These are phyloP conservation scores for Stenchaetothrips biformis DNA, from an alignment of 2,888 invertebrate species.

Conservation along the genomic window DNA sequence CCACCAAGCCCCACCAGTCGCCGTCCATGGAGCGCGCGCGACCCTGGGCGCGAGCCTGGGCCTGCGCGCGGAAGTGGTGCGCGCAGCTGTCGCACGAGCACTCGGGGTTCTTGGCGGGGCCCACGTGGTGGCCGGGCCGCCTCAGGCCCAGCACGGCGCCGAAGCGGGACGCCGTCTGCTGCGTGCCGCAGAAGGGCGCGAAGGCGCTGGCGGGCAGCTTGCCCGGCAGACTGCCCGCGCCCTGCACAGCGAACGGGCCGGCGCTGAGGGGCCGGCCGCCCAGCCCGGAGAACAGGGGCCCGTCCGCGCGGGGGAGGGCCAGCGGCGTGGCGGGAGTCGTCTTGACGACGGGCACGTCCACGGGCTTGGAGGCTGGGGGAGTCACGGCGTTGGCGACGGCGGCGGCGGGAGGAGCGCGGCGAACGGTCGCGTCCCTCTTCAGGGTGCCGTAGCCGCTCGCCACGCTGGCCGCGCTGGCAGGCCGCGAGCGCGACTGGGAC, in stretches of 20 bases:
- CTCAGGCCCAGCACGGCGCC: constrained; percentile 44
- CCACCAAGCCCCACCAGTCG: background rate
- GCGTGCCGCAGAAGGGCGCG: constrained; percentile 17
- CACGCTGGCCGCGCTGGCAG: background rate
- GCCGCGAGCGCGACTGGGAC: background rate
- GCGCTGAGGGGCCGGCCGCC: background rate
- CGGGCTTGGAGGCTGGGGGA: background rate
- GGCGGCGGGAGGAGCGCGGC: background rate
- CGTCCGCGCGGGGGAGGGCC: background rate
- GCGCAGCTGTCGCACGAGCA: constrained; percentile 64
- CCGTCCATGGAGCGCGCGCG: constrained; percentile 25
- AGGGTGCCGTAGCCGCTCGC: constrained; percentile 40
- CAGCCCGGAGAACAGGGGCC: background rate
- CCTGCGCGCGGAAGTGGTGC: constrained; percentile 1
- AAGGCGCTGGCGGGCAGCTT: constrained; percentile 1
- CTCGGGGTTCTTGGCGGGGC: constrained; percentile 66
- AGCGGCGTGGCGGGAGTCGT: background rate
- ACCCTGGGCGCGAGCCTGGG: constrained; percentile 28
- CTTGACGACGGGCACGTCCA: background rate
- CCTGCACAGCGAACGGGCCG: constrained; percentile 34
- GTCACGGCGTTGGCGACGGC: background rate
- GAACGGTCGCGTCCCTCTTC: constrained; percentile 39
- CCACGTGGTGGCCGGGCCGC: constrained; percentile 67
- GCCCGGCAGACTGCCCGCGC: background rate
- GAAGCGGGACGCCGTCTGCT: constrained; percentile 5